These are phyloP conservation scores for Drosophila eohydei DNA, from an alignment of 2,888 invertebrate genomes.

Conservation along the genomic window DNA sequence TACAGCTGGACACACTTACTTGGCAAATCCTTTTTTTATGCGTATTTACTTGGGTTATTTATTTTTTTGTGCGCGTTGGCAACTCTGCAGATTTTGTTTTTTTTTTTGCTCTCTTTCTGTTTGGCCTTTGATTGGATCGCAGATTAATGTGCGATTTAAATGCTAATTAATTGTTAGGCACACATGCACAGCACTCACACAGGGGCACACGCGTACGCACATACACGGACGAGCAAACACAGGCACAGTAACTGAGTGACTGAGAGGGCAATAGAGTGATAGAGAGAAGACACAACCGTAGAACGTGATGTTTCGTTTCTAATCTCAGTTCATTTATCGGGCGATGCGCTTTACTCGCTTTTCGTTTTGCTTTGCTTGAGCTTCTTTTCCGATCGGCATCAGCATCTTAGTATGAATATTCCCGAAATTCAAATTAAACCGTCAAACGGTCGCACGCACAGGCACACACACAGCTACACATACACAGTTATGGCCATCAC, in stretches of 20 bases:
- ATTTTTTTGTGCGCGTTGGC: not conserved
- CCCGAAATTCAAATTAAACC: constrained; percentile 56
- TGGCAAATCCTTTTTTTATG: constrained; percentile 20
- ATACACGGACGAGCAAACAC: constrained; percentile 20
- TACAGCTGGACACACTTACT: constrained; percentile 42
- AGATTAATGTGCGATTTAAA: constrained; percentile 68
- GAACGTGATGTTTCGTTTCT: constrained; percentile 39
- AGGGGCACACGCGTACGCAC: constrained; percentile 18
- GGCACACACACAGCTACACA: constrained; percentile 15
- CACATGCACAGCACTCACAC: constrained; percentile 17
- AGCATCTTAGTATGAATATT: constrained; percentile 58
- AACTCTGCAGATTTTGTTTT: constrained; percentile 4
- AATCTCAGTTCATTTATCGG: constrained; percentile 55
- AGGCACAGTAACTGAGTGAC: not conserved
- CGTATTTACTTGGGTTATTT: not conserved
- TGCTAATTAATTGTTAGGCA: constrained; percentile 70
- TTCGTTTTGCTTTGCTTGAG: constrained; percentile 30
- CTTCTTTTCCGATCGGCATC: constrained; percentile 46
- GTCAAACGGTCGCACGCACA: constrained; percentile 41
- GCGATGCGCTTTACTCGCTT: constrained; percentile 32
- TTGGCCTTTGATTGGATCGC: constrained; percentile 51
- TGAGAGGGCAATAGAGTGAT: not conserved
- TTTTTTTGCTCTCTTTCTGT: constrained; percentile 19
- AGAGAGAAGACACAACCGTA: constrained; percentile 9
- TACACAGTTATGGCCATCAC: constrained; percentile 32